phyloP scores from a whole-genome alignment of 2,888 invertebrate genomes.

The Drosophila birchii region DNA sequence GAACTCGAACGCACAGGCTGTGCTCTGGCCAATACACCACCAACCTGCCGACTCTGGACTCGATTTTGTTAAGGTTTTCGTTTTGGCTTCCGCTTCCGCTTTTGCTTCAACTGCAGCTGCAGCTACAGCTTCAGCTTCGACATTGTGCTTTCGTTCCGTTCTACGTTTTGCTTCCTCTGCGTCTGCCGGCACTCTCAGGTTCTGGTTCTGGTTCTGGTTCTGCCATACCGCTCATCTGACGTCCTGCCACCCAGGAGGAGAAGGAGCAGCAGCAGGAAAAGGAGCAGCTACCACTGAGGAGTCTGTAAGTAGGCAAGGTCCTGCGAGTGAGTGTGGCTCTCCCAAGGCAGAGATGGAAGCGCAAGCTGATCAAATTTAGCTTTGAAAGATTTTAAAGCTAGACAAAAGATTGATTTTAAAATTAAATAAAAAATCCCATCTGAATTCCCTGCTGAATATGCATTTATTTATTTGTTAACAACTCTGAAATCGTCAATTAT shows the following conservation, averaged over 20 bases:
- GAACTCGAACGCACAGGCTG: conserved; percentile 59
- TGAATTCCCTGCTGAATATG: conserved; percentile 10
- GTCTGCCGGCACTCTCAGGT: conserved; percentile 6
- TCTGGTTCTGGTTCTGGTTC: conserved; percentile 18
- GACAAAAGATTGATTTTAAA: neutral
- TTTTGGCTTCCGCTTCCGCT: conserved; percentile 23
- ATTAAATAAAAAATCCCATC: neutral
- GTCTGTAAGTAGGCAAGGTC: conserved; percentile 65
- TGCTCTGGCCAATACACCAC: conserved; percentile 19
- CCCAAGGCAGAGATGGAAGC: conserved; percentile 4
- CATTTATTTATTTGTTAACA: conserved; percentile 3
- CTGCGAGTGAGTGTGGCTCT: conserved; percentile 15
- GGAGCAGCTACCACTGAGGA: conserved; percentile 20
- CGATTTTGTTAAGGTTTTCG: conserved; percentile 42
- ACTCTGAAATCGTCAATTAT: conserved; percentile 6
- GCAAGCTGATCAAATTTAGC: neutral
- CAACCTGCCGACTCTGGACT: conserved; percentile 26
- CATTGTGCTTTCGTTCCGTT: conserved; percentile 21
- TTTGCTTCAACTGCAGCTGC: conserved; percentile 40
- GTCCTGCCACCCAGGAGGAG: conserved; percentile 7
- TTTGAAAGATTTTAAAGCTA: neutral
- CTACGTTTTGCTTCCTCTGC: conserved; percentile 38
- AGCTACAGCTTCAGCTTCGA: conserved; percentile 47
- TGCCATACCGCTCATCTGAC: conserved; percentile 13
- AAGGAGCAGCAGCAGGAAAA: conserved; percentile 10